Evolutionary conservation across 2,797 vertebrate species (phyloP), one percentile per base, ranked within the genome.

Genomic region (Enteromius afrohamiltoni): DNA sequence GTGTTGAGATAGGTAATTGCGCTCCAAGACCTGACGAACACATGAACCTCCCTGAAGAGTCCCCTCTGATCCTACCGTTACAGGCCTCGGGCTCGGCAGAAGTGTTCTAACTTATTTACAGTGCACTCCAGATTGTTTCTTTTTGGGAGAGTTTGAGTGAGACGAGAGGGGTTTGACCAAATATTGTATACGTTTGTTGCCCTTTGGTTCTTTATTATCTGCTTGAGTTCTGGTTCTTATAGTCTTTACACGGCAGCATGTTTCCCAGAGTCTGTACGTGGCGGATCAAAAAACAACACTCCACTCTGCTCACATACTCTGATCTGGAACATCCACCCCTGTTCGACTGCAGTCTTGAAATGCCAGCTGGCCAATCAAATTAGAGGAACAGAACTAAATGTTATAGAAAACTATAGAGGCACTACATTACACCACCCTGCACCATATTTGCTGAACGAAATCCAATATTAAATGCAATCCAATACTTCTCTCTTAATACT

Each of bases 131-230:
- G 37, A 58, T 9, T 29, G 53, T 10, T 71, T 58, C 19, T 71
- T 42, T 42, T 80, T 70, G 34, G 37, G 23, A 47, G 19, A 16
- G 47, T 53, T 79, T 79, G 47, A 37, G 47, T 37, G 47, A 37
- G 31, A 23, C 64, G 26, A 8, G 1, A 23, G 64, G 21, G 53
- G 14, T 80, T 60, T 71, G 68, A 60, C 67, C 79, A 71, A 71
- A 71, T 47, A 47, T 17, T n/a, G 49, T 53, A 34, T 53, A n/a
- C 53, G 16, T 58, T n/a, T 70, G 79, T 47, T 31, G 23, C 37
- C 53, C 37, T n/a, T 71, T 31, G 79, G 67, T 67, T 60, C 51
- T 71, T 71, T 71, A 80, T 80, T 70, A 80, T 45, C 53, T 23
- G 68, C 11, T 53, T 74, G 19, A 55, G 71, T 55, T 74, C 19